These are phyloP conservation scores for Nycticryphes semicollaris DNA, from an alignment of 2,113 vertebrate genomes.

Conservation along the genomic window DNA sequence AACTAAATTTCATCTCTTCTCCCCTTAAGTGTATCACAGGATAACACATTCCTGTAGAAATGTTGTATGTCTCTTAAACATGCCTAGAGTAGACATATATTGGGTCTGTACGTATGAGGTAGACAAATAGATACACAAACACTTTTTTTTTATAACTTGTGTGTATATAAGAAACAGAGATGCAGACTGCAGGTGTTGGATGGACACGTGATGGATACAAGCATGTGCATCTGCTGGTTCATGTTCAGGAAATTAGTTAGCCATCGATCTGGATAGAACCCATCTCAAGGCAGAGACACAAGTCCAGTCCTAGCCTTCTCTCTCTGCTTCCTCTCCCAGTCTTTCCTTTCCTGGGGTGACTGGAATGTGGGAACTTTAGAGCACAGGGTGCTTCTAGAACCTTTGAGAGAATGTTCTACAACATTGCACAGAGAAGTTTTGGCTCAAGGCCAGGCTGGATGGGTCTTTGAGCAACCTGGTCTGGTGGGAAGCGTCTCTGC, in stretches of 20 bases:
- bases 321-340: background rate
- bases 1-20: background rate
- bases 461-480: too few relatives aligned
- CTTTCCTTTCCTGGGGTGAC: background rate
- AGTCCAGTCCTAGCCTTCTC: too few relatives aligned
- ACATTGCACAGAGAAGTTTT: too few relatives aligned
- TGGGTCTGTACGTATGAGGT: too few relatives aligned
- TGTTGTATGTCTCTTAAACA: background rate
- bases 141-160: background rate
- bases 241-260: background rate
- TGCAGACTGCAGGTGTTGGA: background rate
- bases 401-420: too few relatives aligned
- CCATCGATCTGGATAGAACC: background rate
- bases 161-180: background rate
- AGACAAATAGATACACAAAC: background rate
- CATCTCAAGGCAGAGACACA: background rate
- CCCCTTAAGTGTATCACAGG: background rate
- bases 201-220: too few relatives aligned
- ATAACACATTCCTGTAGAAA: background rate
- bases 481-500: too few relatives aligned
- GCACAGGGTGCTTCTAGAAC: background rate
- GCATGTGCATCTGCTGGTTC: background rate
- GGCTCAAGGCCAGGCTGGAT: too few relatives aligned
- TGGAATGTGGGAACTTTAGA: background rate
- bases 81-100: background rate